Evolutionary conservation across 2,888 invertebrate species (phyloP).

Genomic region (Timema cristinae): DNA sequence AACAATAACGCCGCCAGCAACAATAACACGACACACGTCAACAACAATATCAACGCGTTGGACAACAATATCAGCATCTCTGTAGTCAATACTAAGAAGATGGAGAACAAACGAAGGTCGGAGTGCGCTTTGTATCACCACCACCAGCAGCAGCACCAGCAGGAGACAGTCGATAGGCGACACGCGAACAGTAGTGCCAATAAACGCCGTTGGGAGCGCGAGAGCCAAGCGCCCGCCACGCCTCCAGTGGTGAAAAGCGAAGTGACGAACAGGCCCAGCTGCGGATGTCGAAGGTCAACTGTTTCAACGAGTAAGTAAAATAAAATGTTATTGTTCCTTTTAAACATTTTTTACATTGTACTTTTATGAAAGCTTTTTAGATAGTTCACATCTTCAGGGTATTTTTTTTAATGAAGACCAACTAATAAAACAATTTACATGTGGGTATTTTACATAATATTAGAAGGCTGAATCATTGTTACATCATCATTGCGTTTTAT

Average conservation of each 20-base stretch:
- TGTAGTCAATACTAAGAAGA: slow-evolving; percentile 20
- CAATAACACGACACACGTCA: slow-evolving; percentile 23
- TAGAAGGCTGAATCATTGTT: too few species aligned
- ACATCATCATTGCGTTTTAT: too few species aligned
- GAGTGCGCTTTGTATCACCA: slow-evolving; percentile 23
- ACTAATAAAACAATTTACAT: too few species aligned
- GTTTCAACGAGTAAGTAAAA: slow-evolving; percentile 38
- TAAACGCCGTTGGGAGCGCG: slow-evolving; percentile 26
- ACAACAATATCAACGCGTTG: slow-evolving; percentile 19
- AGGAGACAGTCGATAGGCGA: slow-evolving; percentile 3
- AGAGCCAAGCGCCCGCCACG: slow-evolving; percentile 14
- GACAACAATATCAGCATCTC: slow-evolving; percentile 16
- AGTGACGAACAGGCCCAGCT: slow-evolving; percentile 24
- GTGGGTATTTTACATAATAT: too few species aligned
- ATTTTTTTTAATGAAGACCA: too few species aligned
- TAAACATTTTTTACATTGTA: too few species aligned
- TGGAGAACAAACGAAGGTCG: slow-evolving; percentile 24
- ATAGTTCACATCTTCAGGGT: too few species aligned
- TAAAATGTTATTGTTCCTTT: too few species aligned
- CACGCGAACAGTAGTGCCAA: background rate
- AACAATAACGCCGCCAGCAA: slow-evolving; percentile 39
- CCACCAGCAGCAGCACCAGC: slow-evolving; percentile 12
- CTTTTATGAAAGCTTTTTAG: too few species aligned
- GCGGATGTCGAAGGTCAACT: slow-evolving; percentile 32
- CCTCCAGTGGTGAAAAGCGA: slow-evolving; percentile 27